These are phyloP conservation scores for Cephalotes varians DNA, from an alignment of 2,888 invertebrate genomes.

Conservation along the genomic window DNA sequence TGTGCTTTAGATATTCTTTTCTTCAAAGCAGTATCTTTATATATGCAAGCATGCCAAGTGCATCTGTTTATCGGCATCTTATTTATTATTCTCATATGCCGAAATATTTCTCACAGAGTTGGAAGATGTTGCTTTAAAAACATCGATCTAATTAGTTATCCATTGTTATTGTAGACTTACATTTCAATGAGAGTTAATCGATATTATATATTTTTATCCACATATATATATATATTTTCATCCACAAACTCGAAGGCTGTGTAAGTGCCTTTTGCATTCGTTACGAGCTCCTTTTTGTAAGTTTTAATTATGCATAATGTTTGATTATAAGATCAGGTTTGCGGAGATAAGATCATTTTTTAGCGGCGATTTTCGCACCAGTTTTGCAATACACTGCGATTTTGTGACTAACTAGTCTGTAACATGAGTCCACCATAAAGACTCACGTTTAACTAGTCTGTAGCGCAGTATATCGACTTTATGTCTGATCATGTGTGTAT, in stretches of 20 bases:
- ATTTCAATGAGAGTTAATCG: background rate
- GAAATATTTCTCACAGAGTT: background rate
- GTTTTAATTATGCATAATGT: background rate
- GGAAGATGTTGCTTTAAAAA: background rate
- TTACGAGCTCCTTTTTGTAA: background rate
- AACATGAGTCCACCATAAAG: conserved; percentile 15
- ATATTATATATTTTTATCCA: background rate
- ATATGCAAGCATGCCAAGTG: background rate
- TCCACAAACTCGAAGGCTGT: conserved; percentile 5
- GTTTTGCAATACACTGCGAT: conserved; percentile 28
- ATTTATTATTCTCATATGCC: background rate
- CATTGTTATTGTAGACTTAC: conserved; percentile 1
- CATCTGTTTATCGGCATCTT: background rate
- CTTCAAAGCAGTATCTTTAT: conserved; percentile 2
- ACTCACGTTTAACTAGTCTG: conserved; percentile 44
- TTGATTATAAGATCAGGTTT: background rate
- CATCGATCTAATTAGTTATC: background rate
- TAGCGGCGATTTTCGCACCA: background rate
- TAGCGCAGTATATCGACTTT: conserved; percentile 27
- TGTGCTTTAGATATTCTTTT: background rate
- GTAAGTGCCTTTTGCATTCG: background rate
- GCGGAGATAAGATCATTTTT: too few relatives aligned
- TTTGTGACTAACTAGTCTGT: conserved; percentile 51
- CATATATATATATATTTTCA: too few relatives aligned
- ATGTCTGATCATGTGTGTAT: background rate